Conservation (phyloP, 1,140 invertebrate genomes). For the Chironomus tepperi region DNA sequence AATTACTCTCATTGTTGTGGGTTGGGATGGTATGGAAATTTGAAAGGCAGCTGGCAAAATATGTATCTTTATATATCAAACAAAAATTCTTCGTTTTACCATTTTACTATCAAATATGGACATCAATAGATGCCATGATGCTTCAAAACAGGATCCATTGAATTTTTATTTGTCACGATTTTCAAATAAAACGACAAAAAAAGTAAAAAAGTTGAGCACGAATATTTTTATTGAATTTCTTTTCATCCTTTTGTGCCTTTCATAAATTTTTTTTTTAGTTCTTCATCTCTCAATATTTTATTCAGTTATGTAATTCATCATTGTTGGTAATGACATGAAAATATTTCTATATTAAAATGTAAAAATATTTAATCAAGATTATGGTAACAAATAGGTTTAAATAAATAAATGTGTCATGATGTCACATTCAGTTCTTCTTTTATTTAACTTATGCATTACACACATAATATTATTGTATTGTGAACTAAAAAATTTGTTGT, state of each 20-base stretch:
- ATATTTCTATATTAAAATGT: not conserved
- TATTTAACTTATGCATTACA: not conserved
- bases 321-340: slow-evolving; percentile 18
- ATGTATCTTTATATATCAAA: not conserved
- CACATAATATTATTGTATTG: no score
- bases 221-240: no score
- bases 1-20: not conserved
- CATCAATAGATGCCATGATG: no score
- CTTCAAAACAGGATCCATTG: no score
- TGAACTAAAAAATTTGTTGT: no score
- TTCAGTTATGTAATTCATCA: slow-evolving; percentile 18
- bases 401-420: slow-evolving; percentile 21
- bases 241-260: not conserved
- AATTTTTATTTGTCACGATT: no score
- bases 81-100: no score
- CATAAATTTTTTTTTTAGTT: not conserved
- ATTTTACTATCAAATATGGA: no score
- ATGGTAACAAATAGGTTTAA: slow-evolving; percentile 17
- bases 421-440: slow-evolving; percentile 11
- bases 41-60: slow-evolving; percentile 21
- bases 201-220: no score
- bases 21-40: not conserved
- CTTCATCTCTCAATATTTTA: not conserved
- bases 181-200: no score
- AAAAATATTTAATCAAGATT: slow-evolving; percentile 24